Evolutionary conservation across 2,113 vertebrate species (phyloP), one percentile per base, ranked within the genome.

Genomic region (Catagonus wagneri): DNA sequence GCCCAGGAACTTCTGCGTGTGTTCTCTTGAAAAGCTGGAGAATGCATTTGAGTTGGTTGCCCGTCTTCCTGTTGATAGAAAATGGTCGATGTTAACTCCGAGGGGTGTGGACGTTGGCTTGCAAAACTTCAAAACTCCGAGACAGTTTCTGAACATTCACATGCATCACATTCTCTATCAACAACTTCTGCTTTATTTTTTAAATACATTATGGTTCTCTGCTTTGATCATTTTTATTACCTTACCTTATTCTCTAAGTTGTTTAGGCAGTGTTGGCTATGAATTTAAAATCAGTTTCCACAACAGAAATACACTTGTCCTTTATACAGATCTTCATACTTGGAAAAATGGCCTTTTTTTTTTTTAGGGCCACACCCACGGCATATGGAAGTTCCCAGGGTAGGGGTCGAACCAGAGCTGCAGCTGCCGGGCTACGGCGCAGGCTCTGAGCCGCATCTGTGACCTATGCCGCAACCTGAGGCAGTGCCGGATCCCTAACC

Each of bases 101-200:
- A 29, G 61, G 13, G 29, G 7, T 34, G 50, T 39, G 25, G 32
- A 32, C 6, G 0, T 25, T 19, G 25, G 0, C 0, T 3, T 34
- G 1, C 58, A 36, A 4, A 79, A 8, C 52, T 60, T 44, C 44
- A 4, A 44, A 4, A 44, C 44, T 56, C 2, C 39, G 39, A 69
- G 68, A 25, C 56, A 9, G 0, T 50, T 17, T 50, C 44, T 85
- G 39, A 87, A 22, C 50, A 5, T 56, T 36, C 3, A 4, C 1
- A 4, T 1, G 6, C 23, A 7, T 52, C 8, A 3, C 1, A 2
- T 72, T 80, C 50, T 60, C 83, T 8, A 44, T 4, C 44, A 44
- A 44, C 44, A 44, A 44, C 44, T 44, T 44, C 44, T 44, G 44
- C 44, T 44, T 44, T 54, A 32, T 52, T 81, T 69, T 32, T 29